Evolutionary conservation across 2,113 vertebrate genomes (phyloP).

Genomic region (Uria lomvia): DNA sequence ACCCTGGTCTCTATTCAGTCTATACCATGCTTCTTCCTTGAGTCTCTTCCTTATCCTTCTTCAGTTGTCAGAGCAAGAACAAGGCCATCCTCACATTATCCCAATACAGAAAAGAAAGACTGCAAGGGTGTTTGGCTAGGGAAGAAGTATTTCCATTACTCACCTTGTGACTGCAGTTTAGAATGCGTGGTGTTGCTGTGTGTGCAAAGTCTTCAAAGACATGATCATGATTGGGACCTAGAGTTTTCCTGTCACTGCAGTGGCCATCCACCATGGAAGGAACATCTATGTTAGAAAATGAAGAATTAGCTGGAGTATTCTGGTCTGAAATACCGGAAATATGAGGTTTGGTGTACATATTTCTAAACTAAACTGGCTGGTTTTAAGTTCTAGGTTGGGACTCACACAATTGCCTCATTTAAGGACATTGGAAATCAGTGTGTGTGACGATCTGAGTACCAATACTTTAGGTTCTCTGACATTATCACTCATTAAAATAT

Average conservation of each 20-base stretch:
- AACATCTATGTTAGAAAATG: background rate
- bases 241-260: background rate
- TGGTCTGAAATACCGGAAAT: background rate
- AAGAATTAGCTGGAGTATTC: background rate
- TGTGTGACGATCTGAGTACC: background rate
- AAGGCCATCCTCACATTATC: background rate
- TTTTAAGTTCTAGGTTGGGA: background rate
- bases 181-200: rapidly evolving
- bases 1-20: background rate
- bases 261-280: background rate
- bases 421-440: background rate
- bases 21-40: background rate
- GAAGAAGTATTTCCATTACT: background rate
- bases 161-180: background rate
- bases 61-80: background rate
- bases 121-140: background rate
- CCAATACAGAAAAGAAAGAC: background rate
- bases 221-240: background rate
- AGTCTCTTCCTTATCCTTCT: background rate
- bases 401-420: background rate
- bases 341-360: background rate
- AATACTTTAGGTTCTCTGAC: background rate
- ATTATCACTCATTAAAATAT: background rate
- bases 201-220: background rate
- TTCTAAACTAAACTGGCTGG: background rate